Conservation (phyloP, 2,797 vertebrate genomes). For the Hyperoplus immaculatus region DNA sequence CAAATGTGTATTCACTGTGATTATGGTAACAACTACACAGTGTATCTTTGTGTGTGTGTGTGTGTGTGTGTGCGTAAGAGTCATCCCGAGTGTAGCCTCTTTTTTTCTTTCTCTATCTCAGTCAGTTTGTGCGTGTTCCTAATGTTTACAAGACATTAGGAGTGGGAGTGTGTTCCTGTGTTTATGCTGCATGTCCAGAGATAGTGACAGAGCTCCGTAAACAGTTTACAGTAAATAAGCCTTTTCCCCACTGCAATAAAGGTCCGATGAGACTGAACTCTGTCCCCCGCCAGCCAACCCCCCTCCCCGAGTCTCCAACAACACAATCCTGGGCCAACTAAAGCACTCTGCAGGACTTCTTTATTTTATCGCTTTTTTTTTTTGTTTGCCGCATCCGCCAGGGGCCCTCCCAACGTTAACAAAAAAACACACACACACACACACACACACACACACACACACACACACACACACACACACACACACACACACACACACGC, state of each 20-base stretch:
- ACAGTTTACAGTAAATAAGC: slow-evolving; percentile 85
- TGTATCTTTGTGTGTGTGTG: slow-evolving; percentile 35
- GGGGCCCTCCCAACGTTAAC: slow-evolving; percentile 65
- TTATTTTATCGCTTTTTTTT: slow-evolving; percentile 67
- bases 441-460: too few relatives aligned
- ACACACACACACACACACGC: slow-evolving; percentile 1
- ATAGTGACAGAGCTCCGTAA: slow-evolving; percentile 84
- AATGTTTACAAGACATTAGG: slow-evolving; percentile 80
- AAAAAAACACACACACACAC: too few relatives aligned
- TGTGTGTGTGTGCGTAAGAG: slow-evolving; percentile 31
- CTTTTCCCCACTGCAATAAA: slow-evolving; percentile 83
- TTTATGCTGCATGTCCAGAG: slow-evolving; percentile 81
- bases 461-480: too few relatives aligned
- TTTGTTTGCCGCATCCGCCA: slow-evolving; percentile 53
- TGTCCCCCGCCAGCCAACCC: slow-evolving; percentile 71
- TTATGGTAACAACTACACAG: slow-evolving; percentile 69
- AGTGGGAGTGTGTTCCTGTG: slow-evolving; percentile 85
- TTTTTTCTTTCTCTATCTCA: slow-evolving; percentile 60
- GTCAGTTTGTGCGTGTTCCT: slow-evolving; percentile 72
- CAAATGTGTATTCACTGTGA: slow-evolving; percentile 64
- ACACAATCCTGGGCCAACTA: slow-evolving; percentile 65
- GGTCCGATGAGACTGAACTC: slow-evolving; percentile 83
- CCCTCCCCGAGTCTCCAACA: slow-evolving; percentile 69
- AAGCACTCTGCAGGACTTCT: slow-evolving; percentile 73
- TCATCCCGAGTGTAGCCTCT: slow-evolving; percentile 45